Evolutionary conservation across 2,797 vertebrate species (phyloP), one percentile per base, ranked within the genome.

Genomic region (Spea hammondii): DNA sequence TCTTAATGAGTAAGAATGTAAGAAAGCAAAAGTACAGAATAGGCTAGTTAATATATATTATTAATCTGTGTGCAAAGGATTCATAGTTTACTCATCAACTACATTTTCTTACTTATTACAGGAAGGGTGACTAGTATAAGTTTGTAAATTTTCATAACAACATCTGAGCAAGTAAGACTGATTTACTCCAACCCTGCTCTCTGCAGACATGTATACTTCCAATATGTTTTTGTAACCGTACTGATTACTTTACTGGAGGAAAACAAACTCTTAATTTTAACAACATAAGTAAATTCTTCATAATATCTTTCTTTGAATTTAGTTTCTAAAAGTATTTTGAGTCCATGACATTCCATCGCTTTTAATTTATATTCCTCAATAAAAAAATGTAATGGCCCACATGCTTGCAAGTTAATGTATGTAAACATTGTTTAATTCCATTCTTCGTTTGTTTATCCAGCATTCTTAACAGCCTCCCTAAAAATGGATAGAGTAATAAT

Each of bases 391-490:
- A 71, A 76, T 70, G 48, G 7, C 67, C 62, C 77, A 66, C 48
- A 77, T 81, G 49, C 68, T 64, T 73, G 55, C 60, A 76, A 53
- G 54, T 72, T 72, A 73, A 14, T 72, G 44, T 72, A 76, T 53
- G 51, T 81, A 82, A 72, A 77, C 70, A 60, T 55, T 7, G 5
- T 45, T 53, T 76, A 70, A 80, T 80, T 44, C 59, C 14, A 9
- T 1, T 50, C 64, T 60, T 59, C 5, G 77, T 68, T 53, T 77
- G 72, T 82, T 81, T 77, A 77, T 69, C 74, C 55, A n/a, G 60
- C 65, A 74, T 62, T 69, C 65, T 77, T 68, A 73, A 62, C 67
- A 44, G 9, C 45, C 48, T 49, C 54, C 48, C 74, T 62, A 68
- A 82, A 77, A 82, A 8, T 68, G 55, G 48, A 80, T 17, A 57